Evolutionary conservation across 2,888 invertebrate genomes (phyloP).

Genomic region (Cremastobaeus sp.): DNA sequence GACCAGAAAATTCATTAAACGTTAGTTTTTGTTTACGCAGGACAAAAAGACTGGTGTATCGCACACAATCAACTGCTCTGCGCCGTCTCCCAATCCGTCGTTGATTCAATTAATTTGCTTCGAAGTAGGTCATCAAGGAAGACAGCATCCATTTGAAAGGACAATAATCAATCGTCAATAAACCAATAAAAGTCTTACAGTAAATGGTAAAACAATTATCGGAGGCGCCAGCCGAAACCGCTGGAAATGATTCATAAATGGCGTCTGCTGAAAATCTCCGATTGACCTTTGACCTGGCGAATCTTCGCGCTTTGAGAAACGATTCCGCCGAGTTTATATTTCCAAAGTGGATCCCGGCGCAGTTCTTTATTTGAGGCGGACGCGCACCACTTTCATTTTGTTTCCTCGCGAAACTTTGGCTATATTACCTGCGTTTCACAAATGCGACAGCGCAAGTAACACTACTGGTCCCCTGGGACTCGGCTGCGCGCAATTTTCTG

Average conservation of each 20-base stretch:
- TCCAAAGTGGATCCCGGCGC: conserved; percentile 39
- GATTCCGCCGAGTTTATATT: conserved; percentile 37
- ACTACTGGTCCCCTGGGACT: conserved; percentile 50
- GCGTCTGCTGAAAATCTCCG: too few species aligned
- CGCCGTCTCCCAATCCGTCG: conserved; percentile 1
- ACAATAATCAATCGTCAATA: conserved; percentile 31
- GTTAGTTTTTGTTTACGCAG: conserved; percentile 4
- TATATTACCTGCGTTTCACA: conserved; percentile 52
- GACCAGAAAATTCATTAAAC: conserved; percentile 22
- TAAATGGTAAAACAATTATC: conserved; percentile 32
- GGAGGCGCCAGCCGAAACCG: too few species aligned
- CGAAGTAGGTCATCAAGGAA: conserved; percentile 3
- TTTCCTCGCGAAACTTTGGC: conserved; percentile 38
- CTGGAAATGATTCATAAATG: too few species aligned
- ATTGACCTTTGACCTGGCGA: too few species aligned
- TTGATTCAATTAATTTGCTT: conserved; percentile 13
- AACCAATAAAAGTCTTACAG: conserved; percentile 9
- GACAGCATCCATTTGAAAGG: conserved; percentile 15
- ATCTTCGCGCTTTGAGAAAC: too few species aligned
- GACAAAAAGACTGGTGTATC: conserved; percentile 2
- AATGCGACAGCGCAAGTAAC: conserved; percentile 49
- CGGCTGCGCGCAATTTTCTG: conserved; percentile 52
- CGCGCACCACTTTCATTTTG: conserved; percentile 35
- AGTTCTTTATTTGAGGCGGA: conserved; percentile 31
- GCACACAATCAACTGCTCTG: not conserved